phyloP scores from a whole-genome alignment of 2,888 invertebrate species.

The Candidula unifasciata region DNA sequence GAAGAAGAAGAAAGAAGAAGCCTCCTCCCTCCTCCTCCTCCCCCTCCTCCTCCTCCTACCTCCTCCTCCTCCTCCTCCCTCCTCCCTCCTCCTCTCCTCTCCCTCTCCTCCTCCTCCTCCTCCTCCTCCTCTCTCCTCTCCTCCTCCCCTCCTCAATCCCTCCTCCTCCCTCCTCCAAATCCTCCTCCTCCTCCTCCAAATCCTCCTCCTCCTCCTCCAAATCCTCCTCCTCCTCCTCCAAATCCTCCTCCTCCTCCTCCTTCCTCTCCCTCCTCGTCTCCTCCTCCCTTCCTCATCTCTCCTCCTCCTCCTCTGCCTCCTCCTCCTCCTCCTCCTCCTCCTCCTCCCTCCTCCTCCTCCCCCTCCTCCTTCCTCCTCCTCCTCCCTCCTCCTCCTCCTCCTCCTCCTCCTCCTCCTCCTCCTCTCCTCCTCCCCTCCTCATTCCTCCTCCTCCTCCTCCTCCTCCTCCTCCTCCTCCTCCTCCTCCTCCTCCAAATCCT shows the following conservation, averaged over 20 bases:
- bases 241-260: neutral
- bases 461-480: neutral
- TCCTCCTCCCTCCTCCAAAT: neutral
- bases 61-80: neutral
- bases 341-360: neutral
- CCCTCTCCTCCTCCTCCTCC: neutral
- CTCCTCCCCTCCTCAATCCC: neutral
- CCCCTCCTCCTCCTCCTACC: too few species aligned
- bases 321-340: neutral
- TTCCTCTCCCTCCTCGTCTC: neutral
- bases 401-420: neutral
- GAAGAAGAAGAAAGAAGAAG: too few species aligned
- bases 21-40: too few species aligned
- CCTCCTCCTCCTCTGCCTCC: conserved; percentile 18
- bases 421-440: neutral
- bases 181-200: neutral
- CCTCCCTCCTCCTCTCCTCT: neutral
- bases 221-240: neutral
- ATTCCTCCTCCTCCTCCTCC: neutral
- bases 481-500: too few species aligned
- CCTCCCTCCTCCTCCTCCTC: neutral
- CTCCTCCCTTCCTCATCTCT: conserved; percentile 22
- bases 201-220: neutral
- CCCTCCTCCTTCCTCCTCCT: neutral
- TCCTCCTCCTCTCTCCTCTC: neutral